Base-by-base conservation (phyloP, 2,797 vertebrate species). In the Megalops cyprinoides region DNA sequence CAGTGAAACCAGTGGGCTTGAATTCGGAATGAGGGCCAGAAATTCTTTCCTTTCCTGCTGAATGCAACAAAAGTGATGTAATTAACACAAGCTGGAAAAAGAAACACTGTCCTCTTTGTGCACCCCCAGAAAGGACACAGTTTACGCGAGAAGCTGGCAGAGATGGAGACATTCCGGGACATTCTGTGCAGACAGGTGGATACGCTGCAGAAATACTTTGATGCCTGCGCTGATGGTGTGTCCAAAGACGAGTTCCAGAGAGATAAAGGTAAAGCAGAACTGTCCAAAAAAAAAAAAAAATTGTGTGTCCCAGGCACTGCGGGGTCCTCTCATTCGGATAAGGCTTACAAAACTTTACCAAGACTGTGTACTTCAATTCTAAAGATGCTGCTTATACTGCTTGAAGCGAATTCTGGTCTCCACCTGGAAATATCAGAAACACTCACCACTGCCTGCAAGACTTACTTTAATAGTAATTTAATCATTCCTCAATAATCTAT, bases 131-230 rank as follows among this genome's bases (percentile, higher is more conserved):
- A 99, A 92, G 98, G 97, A 67, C 96, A 97, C 91, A 97, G 97
- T 90, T 94, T 99, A 85, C 96, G 95, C 15, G 97, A 99, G 89
- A 99, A 99, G 88, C 92, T 99, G 87, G 96, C 97, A 60, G 98
- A 99, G 93, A 99, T 99, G 97, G 98, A 98, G 92, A 99, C 97
- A 3, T 99, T 99, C 88, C 94, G 97, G 86, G 98, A 99, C 86
- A 99, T 99, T 90, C 91, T 99, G 51, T 99, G 98, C 89, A 94
- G 97, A 94, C 98, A 98, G 88, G 97, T 99, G 81, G 98, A 99
- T 93, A 99, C 97, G 20, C 93, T 99, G 49, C 98, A 99, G 90
- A 97, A 96, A 87, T 99, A 95, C 89, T 99, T 99, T 81, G 98
- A 99, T 93, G 95, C 93, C 67, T 99, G 97, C 82, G 96, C 97